Base-by-base conservation (phyloP, 2,888 invertebrate genomes). In the Fabriciana adippe region DNA sequence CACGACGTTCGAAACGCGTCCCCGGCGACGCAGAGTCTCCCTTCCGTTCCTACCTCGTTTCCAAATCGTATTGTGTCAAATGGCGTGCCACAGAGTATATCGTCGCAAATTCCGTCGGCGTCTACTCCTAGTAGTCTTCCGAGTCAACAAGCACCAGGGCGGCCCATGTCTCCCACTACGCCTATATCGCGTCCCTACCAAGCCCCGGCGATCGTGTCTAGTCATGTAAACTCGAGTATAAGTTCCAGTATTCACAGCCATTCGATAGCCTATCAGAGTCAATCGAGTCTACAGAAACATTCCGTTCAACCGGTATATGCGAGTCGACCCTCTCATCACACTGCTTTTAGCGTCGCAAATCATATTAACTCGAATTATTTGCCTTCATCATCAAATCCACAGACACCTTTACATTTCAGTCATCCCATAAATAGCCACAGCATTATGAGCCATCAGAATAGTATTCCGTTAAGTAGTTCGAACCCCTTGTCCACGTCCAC, bases 361-460 rank as follows among this genome's bases (percentile, higher is more conserved):
- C 92, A 90, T 77, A 83, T 87, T 87, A 89, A 89, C 87, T 91
- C 89, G 87, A 94, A 86, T 93, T 94, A 84, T 92, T 93, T 85
- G 89, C 94, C 83, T 89, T 92, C 82, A 83, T 90, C 77, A 86
- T 72, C 84, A 62, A 83, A 78, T 73, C 87, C 81, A 73, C 79
- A 84, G 60, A 79, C 94, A 55, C 89, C 93, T 64, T 85, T 86
- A 62, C 88, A 87, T 74, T 76, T 86, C 74, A 82, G 81, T 76
- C 90, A 89, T 76, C 79, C 87, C 57, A 77, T 87, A 63, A 85
- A 81, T 76, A 88, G 84, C 75, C 92, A 91, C 86, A 88, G 89
- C 84, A 84, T 86, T 70, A 81, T 86, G 74, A 86, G 82, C 78
- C 88, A 89, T 71, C 78, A 86, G 66, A 84, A 79, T 72, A 88